A percentile compares a stretch with the other conserved stretches of the same genome.
Conservation (phyloP, 2,113 vertebrate genomes). For the Synodontis membranacea region DNA sequence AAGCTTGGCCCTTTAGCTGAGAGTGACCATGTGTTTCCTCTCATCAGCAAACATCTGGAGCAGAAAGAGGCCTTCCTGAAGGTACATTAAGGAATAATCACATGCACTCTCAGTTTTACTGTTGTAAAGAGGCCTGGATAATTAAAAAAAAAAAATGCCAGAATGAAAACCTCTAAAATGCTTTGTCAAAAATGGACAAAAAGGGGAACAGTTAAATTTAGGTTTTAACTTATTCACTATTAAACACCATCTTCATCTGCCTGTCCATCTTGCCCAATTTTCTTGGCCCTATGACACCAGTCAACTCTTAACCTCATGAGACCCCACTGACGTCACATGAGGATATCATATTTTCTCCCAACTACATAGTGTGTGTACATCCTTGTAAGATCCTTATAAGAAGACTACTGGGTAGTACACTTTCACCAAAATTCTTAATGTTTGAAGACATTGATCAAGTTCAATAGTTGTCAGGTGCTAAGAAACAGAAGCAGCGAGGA, state of each 20-base stretch:
- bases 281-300: not conserved
- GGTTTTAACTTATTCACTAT: not conserved
- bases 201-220: not conserved
- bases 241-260: not conserved
- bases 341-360: too few relatives aligned
- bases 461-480: too few relatives aligned
- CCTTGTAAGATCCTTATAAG: too few relatives aligned
- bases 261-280: not conserved
- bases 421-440: too few relatives aligned
- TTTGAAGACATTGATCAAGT: too few relatives aligned
- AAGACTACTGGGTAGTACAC: too few relatives aligned
- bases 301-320: not conserved
- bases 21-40: slow-evolving; percentile 89
- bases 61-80: slow-evolving; percentile 96
- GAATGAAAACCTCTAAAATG: not conserved
- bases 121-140: not conserved
- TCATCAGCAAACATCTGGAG: slow-evolving; percentile 98
- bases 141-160: not conserved
- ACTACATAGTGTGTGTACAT: too few relatives aligned
- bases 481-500: too few relatives aligned
- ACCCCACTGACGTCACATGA: too few relatives aligned
- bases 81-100: slow-evolving; percentile 49
- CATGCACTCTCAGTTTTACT: not conserved
- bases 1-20: slow-evolving; percentile 86
- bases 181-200: not conserved